Conservation (phyloP, 2,113 vertebrate species). For the Prionailurus bengalensis region DNA sequence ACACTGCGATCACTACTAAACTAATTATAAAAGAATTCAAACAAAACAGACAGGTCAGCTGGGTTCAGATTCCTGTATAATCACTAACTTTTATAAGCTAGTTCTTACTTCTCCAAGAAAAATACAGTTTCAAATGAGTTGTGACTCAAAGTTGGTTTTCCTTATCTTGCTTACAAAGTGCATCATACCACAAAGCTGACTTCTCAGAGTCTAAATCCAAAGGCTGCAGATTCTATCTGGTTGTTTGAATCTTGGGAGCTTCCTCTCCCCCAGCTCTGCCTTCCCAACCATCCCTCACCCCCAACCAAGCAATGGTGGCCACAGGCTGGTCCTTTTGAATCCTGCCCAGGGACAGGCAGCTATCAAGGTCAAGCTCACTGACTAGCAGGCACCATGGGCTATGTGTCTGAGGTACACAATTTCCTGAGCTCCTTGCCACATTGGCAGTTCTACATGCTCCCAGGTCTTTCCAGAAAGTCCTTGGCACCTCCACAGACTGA, state of each 20-base stretch:
- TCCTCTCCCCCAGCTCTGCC: not conserved
- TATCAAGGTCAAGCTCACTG: not conserved
- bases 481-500: not conserved
- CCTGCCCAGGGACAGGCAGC: not conserved
- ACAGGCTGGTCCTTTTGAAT: not conserved
- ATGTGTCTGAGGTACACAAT: not conserved
- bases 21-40: conserved; percentile 60
- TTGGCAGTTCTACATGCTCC: not conserved
- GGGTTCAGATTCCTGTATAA: conserved; percentile 77
- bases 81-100: conserved; percentile 71
- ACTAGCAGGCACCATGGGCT: not conserved
- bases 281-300: not conserved
- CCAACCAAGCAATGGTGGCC: not conserved
- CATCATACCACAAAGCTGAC: conserved; percentile 57
- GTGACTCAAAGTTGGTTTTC: conserved; percentile 64
- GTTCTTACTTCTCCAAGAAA: conserved; percentile 70
- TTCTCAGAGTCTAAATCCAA: conserved; percentile 14
- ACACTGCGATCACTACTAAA: not conserved
- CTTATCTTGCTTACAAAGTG: conserved; percentile 47
- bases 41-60: conserved; percentile 63
- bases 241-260: not conserved
- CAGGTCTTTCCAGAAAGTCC: not conserved
- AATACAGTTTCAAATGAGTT: conserved; percentile 62
- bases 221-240: conserved; percentile 11
- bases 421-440: not conserved